Evolutionary conservation across 2,888 invertebrate genomes (phyloP).

Genomic region (Caenorhabditis becei): DNA sequence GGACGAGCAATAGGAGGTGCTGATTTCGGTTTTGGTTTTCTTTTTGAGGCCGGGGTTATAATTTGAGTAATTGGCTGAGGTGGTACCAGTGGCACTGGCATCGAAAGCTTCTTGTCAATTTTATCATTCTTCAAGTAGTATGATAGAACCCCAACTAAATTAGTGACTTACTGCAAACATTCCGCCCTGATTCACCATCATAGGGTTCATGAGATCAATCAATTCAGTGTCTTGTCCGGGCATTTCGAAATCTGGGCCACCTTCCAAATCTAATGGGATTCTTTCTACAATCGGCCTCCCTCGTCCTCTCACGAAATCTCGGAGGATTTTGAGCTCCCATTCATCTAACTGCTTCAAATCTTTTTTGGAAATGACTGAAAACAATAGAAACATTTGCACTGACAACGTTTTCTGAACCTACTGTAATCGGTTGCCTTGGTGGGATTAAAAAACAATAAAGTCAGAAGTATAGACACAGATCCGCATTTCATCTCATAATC

Average conservation of each 20-base stretch:
- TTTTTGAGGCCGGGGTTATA: slow-evolving; percentile 40
- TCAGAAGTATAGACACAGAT: slow-evolving; percentile 1
- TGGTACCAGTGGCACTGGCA: slow-evolving; percentile 18
- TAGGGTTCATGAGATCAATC: slow-evolving; percentile 54
- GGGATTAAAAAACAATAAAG: not conserved
- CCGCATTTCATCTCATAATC: slow-evolving; percentile 59
- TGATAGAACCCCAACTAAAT: not conserved
- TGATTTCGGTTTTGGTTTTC: slow-evolving; percentile 28
- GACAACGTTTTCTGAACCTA: slow-evolving; percentile 14
- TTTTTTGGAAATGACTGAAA: slow-evolving; percentile 50
- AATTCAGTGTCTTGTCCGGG: slow-evolving; percentile 5
- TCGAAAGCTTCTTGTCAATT: not conserved
- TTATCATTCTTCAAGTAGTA: slow-evolving; percentile 6
- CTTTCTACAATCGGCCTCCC: slow-evolving; percentile 65
- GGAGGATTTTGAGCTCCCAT: slow-evolving; percentile 70
- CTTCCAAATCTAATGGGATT: slow-evolving; percentile 55
- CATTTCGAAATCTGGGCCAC: slow-evolving; percentile 16
- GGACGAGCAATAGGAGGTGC: not conserved
- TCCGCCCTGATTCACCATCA: slow-evolving; percentile 57
- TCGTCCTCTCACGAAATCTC: slow-evolving; percentile 73
- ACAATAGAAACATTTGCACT: not conserved
- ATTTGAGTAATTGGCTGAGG: slow-evolving; percentile 59
- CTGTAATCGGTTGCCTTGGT: slow-evolving; percentile 39
- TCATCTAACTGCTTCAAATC: slow-evolving; percentile 64
- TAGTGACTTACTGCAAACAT: slow-evolving; percentile 40